These are phyloP conservation scores for Acleris holmiana DNA, from an alignment of 2,888 invertebrate species.

Conservation along the genomic window DNA sequence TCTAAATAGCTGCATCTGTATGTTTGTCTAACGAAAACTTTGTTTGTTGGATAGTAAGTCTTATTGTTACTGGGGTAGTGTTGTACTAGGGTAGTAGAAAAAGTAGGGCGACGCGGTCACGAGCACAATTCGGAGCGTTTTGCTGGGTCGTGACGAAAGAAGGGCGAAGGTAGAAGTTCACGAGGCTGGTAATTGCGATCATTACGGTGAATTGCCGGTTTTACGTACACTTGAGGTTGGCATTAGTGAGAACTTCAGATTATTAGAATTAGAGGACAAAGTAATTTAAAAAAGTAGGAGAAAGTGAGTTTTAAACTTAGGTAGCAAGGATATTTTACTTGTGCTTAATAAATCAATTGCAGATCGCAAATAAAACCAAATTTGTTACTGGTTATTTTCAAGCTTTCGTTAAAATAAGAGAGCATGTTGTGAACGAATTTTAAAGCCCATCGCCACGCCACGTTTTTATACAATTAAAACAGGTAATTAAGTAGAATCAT, in stretches of 20 bases:
- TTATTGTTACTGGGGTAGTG: constrained; percentile 46
- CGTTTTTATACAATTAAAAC: no score
- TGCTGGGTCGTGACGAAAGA: constrained; percentile 60
- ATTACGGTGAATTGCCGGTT: constrained; percentile 60
- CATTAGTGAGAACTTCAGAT: constrained; percentile 9
- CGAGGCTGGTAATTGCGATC: constrained; percentile 57
- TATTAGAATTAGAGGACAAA: background rate
- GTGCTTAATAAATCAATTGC: no score
- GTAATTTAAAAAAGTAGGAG: background rate
- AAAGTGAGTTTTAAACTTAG: background rate
- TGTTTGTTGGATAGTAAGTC: constrained; percentile 45
- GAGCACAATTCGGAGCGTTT: constrained; percentile 53
- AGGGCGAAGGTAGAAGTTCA: constrained; percentile 63
- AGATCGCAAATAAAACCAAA: no score
- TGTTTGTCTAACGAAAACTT: constrained; percentile 46
- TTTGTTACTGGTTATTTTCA: no score
- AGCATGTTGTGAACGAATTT: no score
- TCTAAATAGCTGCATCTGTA: constrained; percentile 37
- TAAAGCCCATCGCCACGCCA: no score
- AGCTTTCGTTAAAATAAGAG: no score
- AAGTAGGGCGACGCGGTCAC: constrained; percentile 68
- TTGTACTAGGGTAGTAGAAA: constrained; percentile 51
- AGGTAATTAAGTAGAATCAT: no score
- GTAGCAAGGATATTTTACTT: no score
- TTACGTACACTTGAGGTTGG: constrained; percentile 39